Percentiles rank a stretch among this genome's conserved stretches.
These are phyloP conservation scores for Micoletzkya japonica DNA, from an alignment of 2,888 invertebrate genomes.

Conservation along the genomic window DNA sequence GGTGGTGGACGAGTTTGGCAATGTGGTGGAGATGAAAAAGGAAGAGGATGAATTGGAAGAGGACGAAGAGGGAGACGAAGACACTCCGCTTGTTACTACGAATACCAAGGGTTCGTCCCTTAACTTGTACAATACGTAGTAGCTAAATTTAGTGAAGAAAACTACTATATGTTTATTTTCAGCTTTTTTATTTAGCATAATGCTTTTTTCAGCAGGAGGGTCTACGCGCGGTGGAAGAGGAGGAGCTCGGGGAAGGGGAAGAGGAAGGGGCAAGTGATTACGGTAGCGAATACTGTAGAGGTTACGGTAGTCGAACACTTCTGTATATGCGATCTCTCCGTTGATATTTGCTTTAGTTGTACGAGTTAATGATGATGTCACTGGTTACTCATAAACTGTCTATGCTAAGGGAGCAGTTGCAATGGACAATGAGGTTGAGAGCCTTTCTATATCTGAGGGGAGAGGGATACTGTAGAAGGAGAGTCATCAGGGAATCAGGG, in stretches of 20 bases:
- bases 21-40: conserved; percentile 41
- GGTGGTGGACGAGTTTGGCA: conserved; percentile 50
- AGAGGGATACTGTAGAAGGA: too few species aligned
- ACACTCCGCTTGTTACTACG: not conserved
- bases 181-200: not conserved
- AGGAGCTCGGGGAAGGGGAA: conserved; percentile 5
- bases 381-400: too few species aligned
- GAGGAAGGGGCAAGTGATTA: conserved; percentile 23
- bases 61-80: conserved; percentile 34
- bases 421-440: too few species aligned
- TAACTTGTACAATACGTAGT: not conserved
- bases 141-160: not conserved
- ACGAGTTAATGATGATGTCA: too few species aligned
- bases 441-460: too few species aligned
- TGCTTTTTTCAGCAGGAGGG: not conserved
- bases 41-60: conserved; percentile 42
- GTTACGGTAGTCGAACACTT: not conserved
- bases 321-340: too few species aligned
- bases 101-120: not conserved
- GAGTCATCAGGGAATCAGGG: too few species aligned
- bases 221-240: not conserved
- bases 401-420: too few species aligned
- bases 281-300: not conserved
- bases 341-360: too few species aligned
- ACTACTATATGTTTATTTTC: not conserved